Percentiles rank a stretch among this genome's conserved stretches.
These are phyloP conservation scores for Batillaria attramentaria DNA, from an alignment of 1,140 invertebrate genomes.

Conservation along the genomic window DNA sequence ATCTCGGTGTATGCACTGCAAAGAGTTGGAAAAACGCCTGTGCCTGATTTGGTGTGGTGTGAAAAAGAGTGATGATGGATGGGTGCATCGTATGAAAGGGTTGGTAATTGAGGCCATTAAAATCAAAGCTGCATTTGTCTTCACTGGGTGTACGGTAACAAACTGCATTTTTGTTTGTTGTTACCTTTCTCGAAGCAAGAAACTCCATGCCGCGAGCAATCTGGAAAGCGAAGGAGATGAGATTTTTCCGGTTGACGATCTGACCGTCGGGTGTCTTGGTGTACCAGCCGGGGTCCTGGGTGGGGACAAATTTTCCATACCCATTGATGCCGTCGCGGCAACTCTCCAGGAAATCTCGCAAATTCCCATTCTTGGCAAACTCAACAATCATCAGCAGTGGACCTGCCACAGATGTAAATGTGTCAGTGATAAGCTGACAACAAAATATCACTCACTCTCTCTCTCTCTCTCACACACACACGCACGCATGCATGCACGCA, in stretches of 20 bases:
- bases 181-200: slow-evolving; percentile 89
- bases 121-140: too few species aligned
- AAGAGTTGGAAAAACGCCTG: too few species aligned
- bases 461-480: neutral
- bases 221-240: slow-evolving; percentile 96
- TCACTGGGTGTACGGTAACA: too few species aligned
- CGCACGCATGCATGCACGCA: neutral
- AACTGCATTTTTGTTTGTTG: neutral
- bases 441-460: neutral
- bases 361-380: slow-evolving; percentile 94
- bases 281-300: slow-evolving; percentile 70
- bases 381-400: slow-evolving; percentile 97
- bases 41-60: neutral
- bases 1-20: slow-evolving; percentile 94
- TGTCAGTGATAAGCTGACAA: neutral
- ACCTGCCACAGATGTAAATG: slow-evolving; percentile 61
- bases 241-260: slow-evolving; percentile 88
- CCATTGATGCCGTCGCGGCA: slow-evolving; percentile 46
- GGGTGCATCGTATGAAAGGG: too few species aligned
- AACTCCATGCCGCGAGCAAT: slow-evolving; percentile 98
- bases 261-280: slow-evolving; percentile 73
- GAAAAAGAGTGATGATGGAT: neutral
- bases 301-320: slow-evolving; percentile 52
- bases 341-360: slow-evolving; percentile 90
- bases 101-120: too few species aligned